Conservation (phyloP, 2,888 invertebrate genomes). For the Amiota communis region DNA sequence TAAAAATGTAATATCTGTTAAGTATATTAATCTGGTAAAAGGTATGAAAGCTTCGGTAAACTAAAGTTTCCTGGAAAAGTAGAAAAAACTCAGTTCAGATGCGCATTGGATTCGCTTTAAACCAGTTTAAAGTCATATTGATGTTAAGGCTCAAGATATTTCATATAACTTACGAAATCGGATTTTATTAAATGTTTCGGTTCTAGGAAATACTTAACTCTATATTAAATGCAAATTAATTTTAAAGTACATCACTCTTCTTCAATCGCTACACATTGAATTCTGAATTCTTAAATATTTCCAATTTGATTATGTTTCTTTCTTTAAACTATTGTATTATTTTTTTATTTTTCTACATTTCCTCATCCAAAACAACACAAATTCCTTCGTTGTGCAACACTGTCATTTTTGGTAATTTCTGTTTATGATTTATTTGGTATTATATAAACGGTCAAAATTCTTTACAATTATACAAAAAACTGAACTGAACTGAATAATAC, state of each 20-base stretch:
- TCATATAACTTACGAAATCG: no score
- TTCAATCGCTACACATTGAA: neutral
- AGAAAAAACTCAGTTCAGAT: no score
- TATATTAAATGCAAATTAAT: neutral
- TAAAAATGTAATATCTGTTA: no score
- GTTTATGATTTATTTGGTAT: slow-evolving; percentile 35
- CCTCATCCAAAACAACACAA: slow-evolving; percentile 33
- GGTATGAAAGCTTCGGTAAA: no score
- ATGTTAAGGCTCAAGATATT: no score
- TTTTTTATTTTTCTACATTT: neutral
- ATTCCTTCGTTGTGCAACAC: slow-evolving; percentile 41
- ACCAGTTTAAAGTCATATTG: no score
- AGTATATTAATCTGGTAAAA: no score
- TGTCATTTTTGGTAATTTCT: slow-evolving; percentile 34
- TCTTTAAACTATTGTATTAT: neutral
- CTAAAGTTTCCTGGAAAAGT: no score
- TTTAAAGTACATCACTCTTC: neutral
- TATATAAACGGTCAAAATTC: slow-evolving; percentile 13
- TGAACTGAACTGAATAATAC: slow-evolving; percentile 29
- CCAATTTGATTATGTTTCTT: neutral
- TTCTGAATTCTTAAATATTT: neutral
- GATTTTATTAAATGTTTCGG: neutral
- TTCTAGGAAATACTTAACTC: no score
- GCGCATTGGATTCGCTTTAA: no score
- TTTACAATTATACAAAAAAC: neutral